Evolutionary conservation across 35 echinoderm and acorn worm species (phyloP), one percentile per base, ranked within the genome.

Genomic region (Apostichopus californicus): DNA sequence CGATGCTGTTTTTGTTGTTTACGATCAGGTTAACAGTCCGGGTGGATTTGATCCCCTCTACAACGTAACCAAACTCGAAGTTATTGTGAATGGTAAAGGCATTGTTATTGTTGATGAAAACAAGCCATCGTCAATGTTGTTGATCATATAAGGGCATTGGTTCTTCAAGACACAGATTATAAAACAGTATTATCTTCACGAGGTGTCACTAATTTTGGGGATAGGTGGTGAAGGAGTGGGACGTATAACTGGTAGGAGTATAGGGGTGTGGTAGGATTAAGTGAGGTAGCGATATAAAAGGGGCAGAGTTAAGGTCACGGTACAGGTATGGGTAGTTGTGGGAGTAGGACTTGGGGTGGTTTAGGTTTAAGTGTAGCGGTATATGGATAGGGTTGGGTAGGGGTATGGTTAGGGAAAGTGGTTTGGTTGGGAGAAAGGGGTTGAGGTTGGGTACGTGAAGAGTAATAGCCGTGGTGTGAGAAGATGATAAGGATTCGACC

Each of bases 61-160:
- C 25, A 82, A 82, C 18, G 80, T 82, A 15, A 82, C 80, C 10
- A 57, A 82, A 18, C 46, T 82, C 21, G 55, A 82, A n/a, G 80
- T 82, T 57, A 53, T 53, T 0, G 28, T 82, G 8, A n/a, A 82
- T 24, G 80, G 80, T 82, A 82, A 82, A 25, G 80, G 22, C 10
- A 12, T 0, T 5, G 26, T 26, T 6, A 79, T 21, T 21, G 64
- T 80, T 17, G 12, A 80, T 11, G 34, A 46, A 46, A 46, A 46
- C 34, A 46, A 46, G 34, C 34, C 34, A 46, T 46, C 34, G 1
- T 46, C 0, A 46, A 46, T 46, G 34, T 46, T 46, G 34, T 0
- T 46, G 34, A 46, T 46, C 6, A 52, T 34, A 57, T 82, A 24
- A 13, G 23, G 9, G 5, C 55, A 9, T 15, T 24, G 14, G 9